Base-by-base conservation (phyloP, 2,888 invertebrate species). In the Spicauda simplicius region DNA sequence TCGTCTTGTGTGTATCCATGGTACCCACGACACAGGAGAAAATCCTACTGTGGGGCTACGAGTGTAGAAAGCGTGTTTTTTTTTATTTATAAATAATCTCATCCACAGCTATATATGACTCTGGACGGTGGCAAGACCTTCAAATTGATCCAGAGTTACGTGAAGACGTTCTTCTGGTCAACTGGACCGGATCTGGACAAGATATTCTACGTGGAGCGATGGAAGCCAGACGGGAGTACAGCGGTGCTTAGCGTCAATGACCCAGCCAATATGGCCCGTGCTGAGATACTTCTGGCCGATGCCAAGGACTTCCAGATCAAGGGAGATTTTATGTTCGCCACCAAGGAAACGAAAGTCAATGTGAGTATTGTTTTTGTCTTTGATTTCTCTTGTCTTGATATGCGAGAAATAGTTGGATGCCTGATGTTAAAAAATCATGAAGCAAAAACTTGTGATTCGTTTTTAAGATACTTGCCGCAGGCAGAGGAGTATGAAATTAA, bases 271-370 rank as follows among this genome's bases (percentile, higher is more conserved):
- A 83, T 94, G 72, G 84, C 65, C 81, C 96, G 80, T 82, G 93
- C 92, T 8, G 83, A 87, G 59, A 86, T 93, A 0, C 83, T 97
- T 33, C 94, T 96, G 57, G 93, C 94, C 18, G 94, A 96, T 73
- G 96, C 97, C 0, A 95, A 96, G 78, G 97, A 98, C 81, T 97
- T 98, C 85, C 96, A 96, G 80, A 94, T 97, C 41, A 96, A 96
- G 80, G 97, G 96, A 16, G 97, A 97, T 77, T 98, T 96, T 84
- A 95, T 97, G 95, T 98, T 98, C 87, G 97, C 96, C 0, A 96
- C 97, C 0, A 96, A 95, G 37, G 37, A 37, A 12, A 37, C 37
- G 2, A 37, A 37, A 37, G 37, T 7, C 37, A 37, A 12, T 4
- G 37, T 37, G 37, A 37, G 37, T 37, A 37, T 37, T 37, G 12